Conservation (phyloP, 2,113 vertebrate species). For the Centropus unirufus region DNA sequence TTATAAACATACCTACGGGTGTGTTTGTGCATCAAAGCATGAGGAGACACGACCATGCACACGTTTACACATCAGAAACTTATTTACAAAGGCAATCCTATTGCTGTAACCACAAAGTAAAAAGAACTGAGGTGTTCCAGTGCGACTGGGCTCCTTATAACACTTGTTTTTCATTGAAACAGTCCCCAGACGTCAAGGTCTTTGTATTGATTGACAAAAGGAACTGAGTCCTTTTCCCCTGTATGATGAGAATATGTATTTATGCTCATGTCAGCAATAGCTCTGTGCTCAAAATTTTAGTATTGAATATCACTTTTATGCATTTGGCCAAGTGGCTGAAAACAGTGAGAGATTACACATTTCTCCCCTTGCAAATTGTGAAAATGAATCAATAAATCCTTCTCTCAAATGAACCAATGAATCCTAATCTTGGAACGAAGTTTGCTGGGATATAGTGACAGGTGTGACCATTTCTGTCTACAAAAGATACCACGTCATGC, state of each 20-base stretch:
- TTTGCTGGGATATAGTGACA: not conserved
- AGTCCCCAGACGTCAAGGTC: not conserved
- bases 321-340: not conserved
- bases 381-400: not conserved
- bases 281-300: not conserved
- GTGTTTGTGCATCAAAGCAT: not conserved
- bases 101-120: not conserved
- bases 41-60: not conserved
- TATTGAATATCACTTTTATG: not conserved
- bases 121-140: not conserved
- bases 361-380: not conserved
- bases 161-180: not conserved
- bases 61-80: not conserved
- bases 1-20: accelerated
- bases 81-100: not conserved
- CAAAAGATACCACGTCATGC: not conserved
- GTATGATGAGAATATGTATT: not conserved
- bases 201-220: not conserved
- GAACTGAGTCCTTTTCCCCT: not conserved
- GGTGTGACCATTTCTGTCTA: not conserved
- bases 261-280: not conserved
- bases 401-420: not conserved
- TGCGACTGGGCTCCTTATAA: not conserved
- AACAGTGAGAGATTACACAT: not conserved
- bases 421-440: not conserved